Conservation (phyloP, 2,797 vertebrate genomes). For the Telmatherina bonti region DNA sequence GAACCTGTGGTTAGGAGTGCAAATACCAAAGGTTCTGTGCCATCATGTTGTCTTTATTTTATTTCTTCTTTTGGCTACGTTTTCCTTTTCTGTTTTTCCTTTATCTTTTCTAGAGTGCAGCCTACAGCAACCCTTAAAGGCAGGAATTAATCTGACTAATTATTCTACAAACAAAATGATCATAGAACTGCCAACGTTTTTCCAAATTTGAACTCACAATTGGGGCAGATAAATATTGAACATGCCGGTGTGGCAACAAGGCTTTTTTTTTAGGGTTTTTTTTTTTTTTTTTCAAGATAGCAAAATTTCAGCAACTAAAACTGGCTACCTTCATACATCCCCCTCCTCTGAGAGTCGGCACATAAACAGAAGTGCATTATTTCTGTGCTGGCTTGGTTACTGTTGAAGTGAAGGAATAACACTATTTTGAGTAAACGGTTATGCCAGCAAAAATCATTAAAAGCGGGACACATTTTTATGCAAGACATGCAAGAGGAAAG, state of each 20-base stretch:
- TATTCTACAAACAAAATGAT: background rate
- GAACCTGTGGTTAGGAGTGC: conserved; percentile 2
- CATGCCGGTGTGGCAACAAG: background rate
- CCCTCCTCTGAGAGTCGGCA: too few relatives aligned
- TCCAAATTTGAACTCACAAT: background rate
- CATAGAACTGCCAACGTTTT: background rate
- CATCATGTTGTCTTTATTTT: conserved; percentile 7
- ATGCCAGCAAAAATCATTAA: too few relatives aligned
- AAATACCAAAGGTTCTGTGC: conserved; percentile 20
- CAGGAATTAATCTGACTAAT: background rate
- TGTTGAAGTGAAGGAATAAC: too few relatives aligned
- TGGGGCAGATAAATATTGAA: background rate
- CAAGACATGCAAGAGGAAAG: too few relatives aligned
- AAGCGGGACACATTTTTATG: too few relatives aligned
- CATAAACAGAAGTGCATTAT: too few relatives aligned
- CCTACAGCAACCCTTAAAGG: background rate
- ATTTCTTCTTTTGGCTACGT: conserved; percentile 10
- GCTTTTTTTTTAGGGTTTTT: too few relatives aligned
- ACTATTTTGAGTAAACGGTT: too few relatives aligned
- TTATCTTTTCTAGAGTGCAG: background rate
- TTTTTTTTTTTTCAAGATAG: too few relatives aligned
- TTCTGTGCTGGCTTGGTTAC: too few relatives aligned
- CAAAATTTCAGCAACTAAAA: background rate
- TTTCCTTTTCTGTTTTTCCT: background rate
- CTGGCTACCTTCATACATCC: background rate